These are phyloP conservation scores for Psammodynastes pulverulentus DNA, from an alignment of 2,113 vertebrate species.

Conservation along the genomic window DNA sequence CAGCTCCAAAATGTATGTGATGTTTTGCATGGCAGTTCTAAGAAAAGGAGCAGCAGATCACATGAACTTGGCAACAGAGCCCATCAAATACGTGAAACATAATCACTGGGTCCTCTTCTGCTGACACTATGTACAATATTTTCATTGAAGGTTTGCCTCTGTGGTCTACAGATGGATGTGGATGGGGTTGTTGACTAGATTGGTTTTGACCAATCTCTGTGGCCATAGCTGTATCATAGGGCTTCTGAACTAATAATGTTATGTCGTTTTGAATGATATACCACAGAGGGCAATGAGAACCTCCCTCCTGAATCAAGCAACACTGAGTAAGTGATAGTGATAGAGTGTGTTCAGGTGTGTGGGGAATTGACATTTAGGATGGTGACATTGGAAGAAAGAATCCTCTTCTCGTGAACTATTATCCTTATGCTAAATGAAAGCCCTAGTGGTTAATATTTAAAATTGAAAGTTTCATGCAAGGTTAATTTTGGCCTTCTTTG, in stretches of 20 bases:
- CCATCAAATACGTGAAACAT: constrained; percentile 22
- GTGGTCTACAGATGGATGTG: neutral
- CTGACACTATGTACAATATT: constrained; percentile 27
- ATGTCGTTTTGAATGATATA: neutral
- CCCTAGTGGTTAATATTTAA: neutral
- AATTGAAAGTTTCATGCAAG: neutral
- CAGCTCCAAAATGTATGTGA: constrained; percentile 20
- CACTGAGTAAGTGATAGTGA: neutral
- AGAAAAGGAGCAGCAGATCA: constrained; percentile 39
- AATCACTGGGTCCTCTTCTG: constrained; percentile 27
- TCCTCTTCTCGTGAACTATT: too few relatives aligned
- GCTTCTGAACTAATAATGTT: neutral
- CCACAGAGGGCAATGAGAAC: neutral
- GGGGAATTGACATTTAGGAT: neutral
- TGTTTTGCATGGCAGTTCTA: constrained; percentile 32
- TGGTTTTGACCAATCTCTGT: neutral
- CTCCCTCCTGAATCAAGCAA: neutral
- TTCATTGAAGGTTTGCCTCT: constrained; percentile 19
- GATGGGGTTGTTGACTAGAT: neutral
- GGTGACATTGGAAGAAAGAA: neutral
- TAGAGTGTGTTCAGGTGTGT: too few relatives aligned
- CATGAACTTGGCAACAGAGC: neutral
- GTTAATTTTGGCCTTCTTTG: neutral
- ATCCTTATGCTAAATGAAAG: neutral
- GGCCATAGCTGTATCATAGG: neutral